Base-by-base conservation (phyloP, 2,797 vertebrate genomes). In the Aphelocoma californica region DNA sequence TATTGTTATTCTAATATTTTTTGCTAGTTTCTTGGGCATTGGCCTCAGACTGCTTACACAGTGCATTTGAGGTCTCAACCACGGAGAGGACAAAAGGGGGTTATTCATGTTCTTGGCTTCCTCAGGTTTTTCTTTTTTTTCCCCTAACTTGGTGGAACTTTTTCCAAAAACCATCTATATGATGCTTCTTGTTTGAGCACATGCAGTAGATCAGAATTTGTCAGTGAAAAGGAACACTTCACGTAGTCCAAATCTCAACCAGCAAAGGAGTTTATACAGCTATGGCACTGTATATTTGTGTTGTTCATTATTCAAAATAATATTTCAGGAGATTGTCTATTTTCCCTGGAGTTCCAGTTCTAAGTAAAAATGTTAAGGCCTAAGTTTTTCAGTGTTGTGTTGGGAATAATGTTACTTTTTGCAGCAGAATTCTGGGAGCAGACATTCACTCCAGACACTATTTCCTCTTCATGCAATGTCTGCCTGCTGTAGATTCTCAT, bases 21-120 rank as follows among this genome's bases (percentile, higher is more conserved):
- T 84, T 86, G 54, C 34, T 91, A 40, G 60, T 51, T 89, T 75
- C 40, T 86, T 96, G 65, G 40, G 34, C 15, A 20, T 94, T 81
- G 47, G 31, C 47, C 54, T 93, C 36, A 53, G 71, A 58, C 29
- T 92, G 42, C 60, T 87, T 91, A 72, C 64, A 74, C 70, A 65
- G 57, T 69, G 51, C 34, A 20, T 85, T 91, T 77, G 70, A 92
- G n/a, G 23, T 73, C 77, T 90, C 38, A 95, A 23, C 57, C 57
- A 67, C 60, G 71, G 78, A 64, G 40, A 75, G 40, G 56, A 71
- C 66, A 73, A 51, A 84, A 92, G 64, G 20, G 31, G 14, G 19
- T 77, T 91, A 60, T 81, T 95, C 78, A 71, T 62, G 47, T 36
- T 51, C 50, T 94, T 96, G 86, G 53, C 60, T 94, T 92, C 82